Percentiles rank a stretch among this genome's conserved stretches.
phyloP scores from a whole-genome alignment of 2,113 vertebrate species.

The Anas platyrhynchos region DNA sequence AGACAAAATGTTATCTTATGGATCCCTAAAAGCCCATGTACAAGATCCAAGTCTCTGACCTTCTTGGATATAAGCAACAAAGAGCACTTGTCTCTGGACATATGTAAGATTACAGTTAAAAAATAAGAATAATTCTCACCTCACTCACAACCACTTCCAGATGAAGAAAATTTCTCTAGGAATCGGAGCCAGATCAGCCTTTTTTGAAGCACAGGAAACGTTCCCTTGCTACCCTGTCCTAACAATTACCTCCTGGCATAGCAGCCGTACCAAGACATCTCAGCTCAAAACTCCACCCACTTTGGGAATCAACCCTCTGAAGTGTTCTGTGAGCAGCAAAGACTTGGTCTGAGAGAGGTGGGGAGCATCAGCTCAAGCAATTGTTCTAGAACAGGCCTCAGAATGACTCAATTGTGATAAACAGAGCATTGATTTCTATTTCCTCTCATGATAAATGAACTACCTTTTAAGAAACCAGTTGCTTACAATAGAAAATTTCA shows the following conservation, averaged over 20 bases:
- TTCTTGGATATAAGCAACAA: constrained; percentile 17
- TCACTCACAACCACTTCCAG: constrained; percentile 1
- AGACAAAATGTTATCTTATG: background rate
- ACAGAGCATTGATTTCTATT: background rate
- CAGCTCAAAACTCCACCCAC: background rate
- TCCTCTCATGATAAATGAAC: background rate
- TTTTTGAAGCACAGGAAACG: background rate
- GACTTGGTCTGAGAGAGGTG: background rate
- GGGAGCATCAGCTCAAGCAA: background rate
- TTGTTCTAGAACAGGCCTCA: background rate
- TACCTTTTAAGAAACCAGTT: background rate
- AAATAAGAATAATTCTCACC: constrained; percentile 16
- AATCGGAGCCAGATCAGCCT: background rate
- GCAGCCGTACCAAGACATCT: background rate
- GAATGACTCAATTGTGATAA: rapidly evolving
- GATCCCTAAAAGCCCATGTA: background rate
- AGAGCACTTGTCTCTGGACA: background rate
- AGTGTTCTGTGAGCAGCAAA: background rate
- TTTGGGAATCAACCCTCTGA: background rate
- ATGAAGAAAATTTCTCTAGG: background rate
- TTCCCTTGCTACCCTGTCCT: background rate
- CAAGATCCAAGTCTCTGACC: background rate
- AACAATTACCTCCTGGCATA: background rate
- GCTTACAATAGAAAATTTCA: background rate
- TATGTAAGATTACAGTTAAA: background rate